phyloP scores from a whole-genome alignment of 2,113 vertebrate species.

The Anguilla rostrata region DNA sequence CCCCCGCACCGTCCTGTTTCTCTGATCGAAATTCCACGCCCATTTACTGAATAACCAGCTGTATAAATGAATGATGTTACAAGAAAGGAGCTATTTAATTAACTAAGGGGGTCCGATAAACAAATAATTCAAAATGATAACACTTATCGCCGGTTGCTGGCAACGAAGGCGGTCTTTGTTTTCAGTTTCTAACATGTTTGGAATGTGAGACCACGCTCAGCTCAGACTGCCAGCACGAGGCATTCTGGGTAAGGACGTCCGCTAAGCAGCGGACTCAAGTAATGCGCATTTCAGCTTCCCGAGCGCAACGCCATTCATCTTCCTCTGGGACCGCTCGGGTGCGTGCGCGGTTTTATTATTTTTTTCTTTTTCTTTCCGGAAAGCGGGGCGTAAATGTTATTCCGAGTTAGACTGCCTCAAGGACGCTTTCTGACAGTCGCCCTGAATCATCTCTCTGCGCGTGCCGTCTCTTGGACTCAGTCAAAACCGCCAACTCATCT shows the following conservation, averaged over 20 bases:
- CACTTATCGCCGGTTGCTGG: background rate
- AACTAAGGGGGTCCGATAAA: background rate
- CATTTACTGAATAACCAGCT: too few relatives aligned
- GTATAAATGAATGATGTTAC: background rate
- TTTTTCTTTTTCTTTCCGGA: background rate
- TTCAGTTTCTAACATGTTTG: background rate
- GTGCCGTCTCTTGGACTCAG: background rate
- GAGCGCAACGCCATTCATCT: background rate
- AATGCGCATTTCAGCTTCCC: background rate
- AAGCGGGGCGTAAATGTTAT: background rate
- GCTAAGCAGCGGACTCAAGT: background rate
- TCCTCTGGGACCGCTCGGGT: background rate
- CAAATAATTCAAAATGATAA: background rate
- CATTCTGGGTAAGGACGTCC: background rate
- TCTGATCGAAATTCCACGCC: too few relatives aligned
- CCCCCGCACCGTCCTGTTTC: too few relatives aligned
- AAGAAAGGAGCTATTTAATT: background rate
- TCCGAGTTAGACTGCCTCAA: background rate
- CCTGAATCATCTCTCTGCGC: background rate
- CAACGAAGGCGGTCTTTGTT: background rate
- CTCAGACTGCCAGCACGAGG: background rate
- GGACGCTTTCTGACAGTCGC: background rate
- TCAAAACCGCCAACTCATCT: background rate
- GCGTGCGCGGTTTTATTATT: background rate
- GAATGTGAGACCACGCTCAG: background rate